Percentiles rank a stretch among this genome's conserved stretches.
phyloP scores from a whole-genome alignment of 2,113 vertebrate genomes.

The Nannobrachium achirus region DNA sequence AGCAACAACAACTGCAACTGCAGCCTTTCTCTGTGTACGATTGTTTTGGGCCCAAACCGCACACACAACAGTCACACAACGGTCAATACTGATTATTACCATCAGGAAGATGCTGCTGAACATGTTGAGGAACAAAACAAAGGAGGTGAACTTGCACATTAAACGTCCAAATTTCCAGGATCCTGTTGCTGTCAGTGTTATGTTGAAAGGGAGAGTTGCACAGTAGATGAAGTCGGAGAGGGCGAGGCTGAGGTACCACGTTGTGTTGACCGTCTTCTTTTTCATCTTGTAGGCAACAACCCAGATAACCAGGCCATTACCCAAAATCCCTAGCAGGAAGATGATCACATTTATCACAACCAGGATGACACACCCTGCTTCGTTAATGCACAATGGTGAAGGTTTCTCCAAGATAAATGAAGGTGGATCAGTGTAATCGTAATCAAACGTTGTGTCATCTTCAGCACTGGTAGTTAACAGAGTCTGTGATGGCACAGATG shows the following conservation, averaged over 20 bases:
- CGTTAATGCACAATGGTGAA: too few relatives aligned
- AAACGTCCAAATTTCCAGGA: constrained; percentile 25
- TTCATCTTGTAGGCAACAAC: constrained; percentile 25
- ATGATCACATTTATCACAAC: background rate
- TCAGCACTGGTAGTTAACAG: too few relatives aligned
- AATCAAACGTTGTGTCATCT: background rate
- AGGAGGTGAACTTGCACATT: constrained; percentile 38
- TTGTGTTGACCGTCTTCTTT: constrained; percentile 15
- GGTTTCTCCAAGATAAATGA: too few relatives aligned
- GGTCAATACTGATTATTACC: too few relatives aligned
- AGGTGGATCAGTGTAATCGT: background rate
- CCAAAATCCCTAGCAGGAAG: constrained; percentile 14
- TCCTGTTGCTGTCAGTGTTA: background rate
- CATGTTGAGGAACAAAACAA: background rate
- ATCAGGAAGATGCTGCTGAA: too few relatives aligned
- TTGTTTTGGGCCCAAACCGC: too few relatives aligned
- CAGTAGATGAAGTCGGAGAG: constrained; percentile 33
- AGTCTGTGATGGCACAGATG: too few relatives aligned
- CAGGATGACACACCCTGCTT: background rate
- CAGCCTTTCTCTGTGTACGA: too few relatives aligned
- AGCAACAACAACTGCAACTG: too few relatives aligned
- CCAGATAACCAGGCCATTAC: constrained; percentile 23
- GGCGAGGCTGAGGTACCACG: constrained; percentile 36
- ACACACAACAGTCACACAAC: too few relatives aligned
- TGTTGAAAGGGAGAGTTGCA: constrained; percentile 12